Evolutionary conservation across 2,888 invertebrate genomes (phyloP).

Genomic region (Heteromyza rotundicornis): DNA sequence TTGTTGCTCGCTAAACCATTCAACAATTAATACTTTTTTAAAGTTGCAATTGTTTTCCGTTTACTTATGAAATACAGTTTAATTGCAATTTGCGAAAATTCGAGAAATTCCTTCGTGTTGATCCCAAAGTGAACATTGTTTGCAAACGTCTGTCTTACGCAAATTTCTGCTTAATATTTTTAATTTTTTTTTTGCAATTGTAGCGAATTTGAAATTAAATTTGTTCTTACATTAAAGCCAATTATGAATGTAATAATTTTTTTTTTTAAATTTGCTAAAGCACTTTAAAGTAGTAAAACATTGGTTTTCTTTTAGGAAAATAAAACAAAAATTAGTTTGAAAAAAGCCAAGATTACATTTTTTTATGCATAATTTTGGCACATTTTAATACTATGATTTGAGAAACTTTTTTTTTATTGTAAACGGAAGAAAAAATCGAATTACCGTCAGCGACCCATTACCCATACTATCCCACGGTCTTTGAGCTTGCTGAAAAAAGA

Average conservation of each 20-base stretch:
- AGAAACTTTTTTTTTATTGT: too few relatives aligned
- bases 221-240: neutral
- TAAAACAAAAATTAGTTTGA: too few relatives aligned
- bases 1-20: conserved; percentile 31
- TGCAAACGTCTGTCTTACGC: conserved; percentile 10
- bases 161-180: conserved; percentile 17
- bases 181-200: conserved; percentile 10
- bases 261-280: conserved; percentile 29
- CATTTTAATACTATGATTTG: conserved; percentile 7
- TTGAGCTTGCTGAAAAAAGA: too few relatives aligned
- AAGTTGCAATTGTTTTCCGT: conserved; percentile 15
- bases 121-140: conserved; percentile 43
- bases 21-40: conserved; percentile 29
- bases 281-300: conserved; percentile 27
- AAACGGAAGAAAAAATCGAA: too few relatives aligned
- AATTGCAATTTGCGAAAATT: conserved; percentile 43
- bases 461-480: too few relatives aligned
- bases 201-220: neutral
- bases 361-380: conserved; percentile 2
- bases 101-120: conserved; percentile 61
- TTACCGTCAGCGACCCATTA: too few relatives aligned
- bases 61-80: conserved; percentile 6
- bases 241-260: neutral
- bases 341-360: too few relatives aligned
- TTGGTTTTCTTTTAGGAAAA: neutral